phyloP scores from a whole-genome alignment of 2,888 invertebrate species.

The Teleiodes luculella region DNA sequence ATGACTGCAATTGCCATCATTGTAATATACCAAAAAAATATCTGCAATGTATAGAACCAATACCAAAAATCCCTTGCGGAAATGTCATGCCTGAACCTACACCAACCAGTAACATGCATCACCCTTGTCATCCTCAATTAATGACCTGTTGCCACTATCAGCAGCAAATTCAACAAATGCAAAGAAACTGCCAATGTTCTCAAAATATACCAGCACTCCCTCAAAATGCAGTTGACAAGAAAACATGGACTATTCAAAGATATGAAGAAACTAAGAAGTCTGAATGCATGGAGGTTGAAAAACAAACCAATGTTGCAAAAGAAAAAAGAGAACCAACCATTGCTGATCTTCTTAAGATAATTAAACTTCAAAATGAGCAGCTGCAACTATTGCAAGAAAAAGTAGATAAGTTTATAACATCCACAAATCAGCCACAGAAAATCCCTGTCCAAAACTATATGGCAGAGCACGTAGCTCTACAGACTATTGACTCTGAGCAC shows the following conservation, averaged over 20 bases:
- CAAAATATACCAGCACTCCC: constrained; percentile 19
- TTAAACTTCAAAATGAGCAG: constrained; percentile 83
- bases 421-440: constrained; percentile 36
- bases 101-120: constrained; percentile 8
- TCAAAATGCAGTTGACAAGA: constrained; percentile 55
- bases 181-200: constrained; percentile 30
- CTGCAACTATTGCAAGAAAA: constrained; percentile 81
- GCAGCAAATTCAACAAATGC: constrained; percentile 14
- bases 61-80: not conserved
- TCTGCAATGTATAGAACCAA: not conserved
- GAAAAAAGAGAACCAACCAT: constrained; percentile 76
- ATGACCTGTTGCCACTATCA: constrained; percentile 30
- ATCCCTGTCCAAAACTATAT: constrained; percentile 41
- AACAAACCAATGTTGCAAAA: constrained; percentile 46
- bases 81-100: not conserved
- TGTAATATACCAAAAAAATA: constrained; percentile 34
- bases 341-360: constrained; percentile 80
- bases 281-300: constrained; percentile 48
- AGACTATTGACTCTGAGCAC: constrained; percentile 52
- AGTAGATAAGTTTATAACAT: constrained; percentile 75
- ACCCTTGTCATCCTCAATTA: constrained; percentile 27
- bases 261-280: constrained; percentile 48
- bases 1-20: constrained; percentile 52
- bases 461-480: constrained; percentile 50
- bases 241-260: constrained; percentile 57